Evolutionary conservation across 2,888 invertebrate species (phyloP).

Genomic region (Brenthis daphne): DNA sequence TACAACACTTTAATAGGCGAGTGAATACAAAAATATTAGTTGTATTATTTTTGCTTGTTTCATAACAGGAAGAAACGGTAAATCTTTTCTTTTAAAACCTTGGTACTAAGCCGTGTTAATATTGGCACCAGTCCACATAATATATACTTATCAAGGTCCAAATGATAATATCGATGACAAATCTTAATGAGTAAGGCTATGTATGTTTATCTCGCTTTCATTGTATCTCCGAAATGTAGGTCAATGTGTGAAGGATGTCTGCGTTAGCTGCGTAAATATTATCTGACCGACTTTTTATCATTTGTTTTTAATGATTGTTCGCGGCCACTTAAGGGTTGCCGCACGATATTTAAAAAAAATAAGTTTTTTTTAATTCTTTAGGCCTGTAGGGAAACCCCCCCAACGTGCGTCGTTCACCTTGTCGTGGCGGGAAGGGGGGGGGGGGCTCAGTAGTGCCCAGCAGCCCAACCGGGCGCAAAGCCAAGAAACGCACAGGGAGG

Average conservation of each 20-base stretch:
- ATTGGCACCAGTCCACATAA: background rate
- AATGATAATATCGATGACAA: conserved; percentile 22
- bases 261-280: conserved; percentile 49
- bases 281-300: conserved; percentile 43
- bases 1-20: too few relatives aligned
- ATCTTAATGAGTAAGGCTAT: conserved; percentile 33
- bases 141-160: background rate
- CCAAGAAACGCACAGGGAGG: too few relatives aligned
- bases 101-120: background rate
- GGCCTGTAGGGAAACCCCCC: too few relatives aligned
- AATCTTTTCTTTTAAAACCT: too few relatives aligned
- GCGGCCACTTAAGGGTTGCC: conserved; percentile 35
- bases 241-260: conserved; percentile 62
- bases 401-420: too few relatives aligned
- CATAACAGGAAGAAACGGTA: too few relatives aligned
- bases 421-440: too few relatives aligned
- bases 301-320: conserved; percentile 44
- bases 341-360: background rate
- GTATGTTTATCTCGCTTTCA: conserved; percentile 32
- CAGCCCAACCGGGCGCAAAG: too few relatives aligned
- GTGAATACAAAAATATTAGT: too few relatives aligned
- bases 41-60: too few relatives aligned
- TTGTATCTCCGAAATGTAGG: conserved; percentile 51
- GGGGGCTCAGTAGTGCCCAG: too few relatives aligned
- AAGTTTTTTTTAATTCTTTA: too few relatives aligned